These are phyloP conservation scores for Hassar affinis DNA, from an alignment of 2,113 vertebrate species.

Conservation along the genomic window DNA sequence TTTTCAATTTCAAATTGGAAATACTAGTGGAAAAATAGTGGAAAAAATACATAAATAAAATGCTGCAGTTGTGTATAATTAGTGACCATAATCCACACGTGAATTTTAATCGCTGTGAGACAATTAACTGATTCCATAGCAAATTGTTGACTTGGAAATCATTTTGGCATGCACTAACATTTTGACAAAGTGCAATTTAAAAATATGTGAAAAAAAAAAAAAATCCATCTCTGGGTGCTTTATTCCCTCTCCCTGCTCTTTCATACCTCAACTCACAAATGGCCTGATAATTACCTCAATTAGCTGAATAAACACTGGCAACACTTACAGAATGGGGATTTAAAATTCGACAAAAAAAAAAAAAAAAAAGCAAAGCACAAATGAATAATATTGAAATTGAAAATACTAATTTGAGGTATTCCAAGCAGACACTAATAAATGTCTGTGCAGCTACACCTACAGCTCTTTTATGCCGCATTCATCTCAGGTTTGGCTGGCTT, in stretches of 20 bases:
- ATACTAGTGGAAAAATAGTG: too few species aligned
- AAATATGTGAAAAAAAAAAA: too few species aligned
- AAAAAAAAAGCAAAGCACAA: not conserved
- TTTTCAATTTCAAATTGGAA: not conserved
- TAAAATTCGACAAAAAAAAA: not conserved
- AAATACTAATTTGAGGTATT: not conserved
- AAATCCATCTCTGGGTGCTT: not conserved
- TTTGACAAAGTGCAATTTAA: not conserved
- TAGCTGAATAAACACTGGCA: not conserved
- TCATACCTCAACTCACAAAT: not conserved
- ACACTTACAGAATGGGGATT: not conserved
- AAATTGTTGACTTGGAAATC: conserved; percentile 2
- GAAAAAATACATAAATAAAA: too few species aligned
- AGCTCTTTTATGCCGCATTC: not conserved
- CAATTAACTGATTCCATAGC: not conserved
- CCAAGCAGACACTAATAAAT: not conserved
- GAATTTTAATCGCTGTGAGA: conserved; percentile 10
- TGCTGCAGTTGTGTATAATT: not conserved
- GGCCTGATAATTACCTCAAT: not conserved
- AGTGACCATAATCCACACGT: not conserved
- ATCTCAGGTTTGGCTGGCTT: conserved; percentile 2
- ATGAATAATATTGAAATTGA: not conserved
- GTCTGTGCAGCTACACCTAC: not conserved
- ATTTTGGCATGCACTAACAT: not conserved
- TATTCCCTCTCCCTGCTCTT: not conserved